Base-by-base conservation (phyloP, 92 coral and sea anemone genomes). In the Umimayanthus chanpuru region DNA sequence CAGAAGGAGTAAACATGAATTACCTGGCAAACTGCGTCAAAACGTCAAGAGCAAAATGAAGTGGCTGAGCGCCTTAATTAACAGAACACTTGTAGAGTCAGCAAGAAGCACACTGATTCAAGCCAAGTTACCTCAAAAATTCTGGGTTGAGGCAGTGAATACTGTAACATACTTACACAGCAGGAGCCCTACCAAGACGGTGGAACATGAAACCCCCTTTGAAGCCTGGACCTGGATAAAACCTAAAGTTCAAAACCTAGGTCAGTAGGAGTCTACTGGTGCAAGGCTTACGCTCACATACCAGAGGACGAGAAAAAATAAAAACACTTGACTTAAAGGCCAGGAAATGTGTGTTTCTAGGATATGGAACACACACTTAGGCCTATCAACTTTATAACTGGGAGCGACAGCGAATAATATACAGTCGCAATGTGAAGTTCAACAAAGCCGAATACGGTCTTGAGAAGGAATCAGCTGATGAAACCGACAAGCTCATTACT, bases 61-160 rank as follows among this genome's bases (percentile, higher is more conserved):
- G 93, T 91, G 43, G 93, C 95, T 41, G 93, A 93, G 77, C 88
- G 89, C 6, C 58, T 85, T 79, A 91, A 75, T 26, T 12, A 21
- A 92, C 72, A 82, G 94, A 55, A 92, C 93, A 7, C 82, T 93
- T n/a, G 89, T 92, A 55, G 91, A 90, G 72, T 64, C 94, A 73
- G 91, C 74, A 12, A 88, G 90, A 77, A 49, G 88, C n/a, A 91
- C 87, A 90, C 86, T 93, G 30, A 29, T 73, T 28, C 91, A 89
- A 66, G 88, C 92, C 2, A 89, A 89, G 75, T 72, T 93, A 44
- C 91, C 96, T 26, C 92, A 86, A n/a, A 80, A 21, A 80, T 91
- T 91, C 81, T 93, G 93, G 96, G 94, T 79, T 7, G 94, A 93
- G 74, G 90, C 94, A 23, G 88, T 90, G n/a, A 41, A 77, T 28